Conservation (phyloP, 2,888 invertebrate species). For the Drosophila kanekoi region DNA sequence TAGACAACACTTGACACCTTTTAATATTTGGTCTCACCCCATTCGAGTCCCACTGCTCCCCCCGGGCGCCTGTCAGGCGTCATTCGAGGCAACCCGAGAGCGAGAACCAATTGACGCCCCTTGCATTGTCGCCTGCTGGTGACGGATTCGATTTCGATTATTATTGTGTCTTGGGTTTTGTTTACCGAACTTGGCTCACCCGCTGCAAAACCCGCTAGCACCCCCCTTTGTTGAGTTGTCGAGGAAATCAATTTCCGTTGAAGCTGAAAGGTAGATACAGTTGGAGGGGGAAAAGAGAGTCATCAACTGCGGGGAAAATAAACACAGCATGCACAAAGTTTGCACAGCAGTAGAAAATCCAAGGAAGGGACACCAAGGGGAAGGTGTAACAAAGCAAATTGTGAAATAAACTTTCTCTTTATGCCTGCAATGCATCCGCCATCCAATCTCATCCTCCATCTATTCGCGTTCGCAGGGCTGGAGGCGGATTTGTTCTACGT, state of each 20-base stretch:
- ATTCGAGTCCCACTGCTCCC: not conserved
- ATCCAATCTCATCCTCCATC: slow-evolving; percentile 14
- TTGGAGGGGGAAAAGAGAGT: slow-evolving; percentile 1
- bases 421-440: slow-evolving; percentile 55
- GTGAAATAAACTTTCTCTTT: slow-evolving; percentile 66
- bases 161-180: slow-evolving; percentile 70
- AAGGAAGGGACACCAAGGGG: slow-evolving; percentile 6
- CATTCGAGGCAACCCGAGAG: slow-evolving; percentile 29
- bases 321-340: slow-evolving; percentile 68
- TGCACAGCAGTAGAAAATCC: slow-evolving; percentile 46
- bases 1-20: slow-evolving; percentile 73
- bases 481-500: slow-evolving; percentile 93
- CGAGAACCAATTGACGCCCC: slow-evolving; percentile 41
- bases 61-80: slow-evolving; percentile 26
- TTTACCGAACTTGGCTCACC: slow-evolving; percentile 54
- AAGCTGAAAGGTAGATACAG: slow-evolving; percentile 27
- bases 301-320: slow-evolving; percentile 52
- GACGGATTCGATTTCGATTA: slow-evolving; percentile 76
- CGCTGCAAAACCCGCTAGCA: slow-evolving; percentile 4
- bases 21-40: slow-evolving; percentile 46
- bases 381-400: slow-evolving; percentile 63
- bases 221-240: slow-evolving; percentile 3
- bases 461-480: slow-evolving; percentile 86
- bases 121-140: slow-evolving; percentile 62
- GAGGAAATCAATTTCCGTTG: slow-evolving; percentile 74